Conservation (phyloP, 1,140 invertebrate species). For the Bombus sibiricus region DNA sequence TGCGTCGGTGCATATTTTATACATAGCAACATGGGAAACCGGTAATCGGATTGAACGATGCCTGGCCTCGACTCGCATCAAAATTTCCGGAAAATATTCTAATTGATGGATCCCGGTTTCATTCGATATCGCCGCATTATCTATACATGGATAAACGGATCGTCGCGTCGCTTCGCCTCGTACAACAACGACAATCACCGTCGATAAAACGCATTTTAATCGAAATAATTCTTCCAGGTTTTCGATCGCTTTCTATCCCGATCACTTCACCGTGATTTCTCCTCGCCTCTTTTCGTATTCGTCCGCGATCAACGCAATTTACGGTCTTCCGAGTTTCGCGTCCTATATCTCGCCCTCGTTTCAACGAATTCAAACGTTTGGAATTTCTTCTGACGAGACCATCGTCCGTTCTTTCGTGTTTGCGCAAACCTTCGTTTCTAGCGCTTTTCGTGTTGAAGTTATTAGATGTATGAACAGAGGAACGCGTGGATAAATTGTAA, state of each 20-base stretch:
- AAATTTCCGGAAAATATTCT: constrained; percentile 19
- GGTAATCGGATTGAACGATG: neutral
- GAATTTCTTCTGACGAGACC: neutral
- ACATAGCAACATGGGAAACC: too few relatives aligned
- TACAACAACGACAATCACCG: neutral
- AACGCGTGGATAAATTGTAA: too few relatives aligned
- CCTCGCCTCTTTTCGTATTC: too few relatives aligned
- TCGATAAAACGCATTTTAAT: neutral
- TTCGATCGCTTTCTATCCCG: too few relatives aligned
- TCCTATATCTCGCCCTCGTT: too few relatives aligned
- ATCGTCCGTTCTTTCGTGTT: neutral
- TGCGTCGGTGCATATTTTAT: constrained; percentile 20
- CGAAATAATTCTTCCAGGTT: neutral
- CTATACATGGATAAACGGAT: constrained; percentile 3
- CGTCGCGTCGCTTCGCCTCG: neutral
- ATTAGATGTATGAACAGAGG: too few relatives aligned
- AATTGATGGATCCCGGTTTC: neutral
- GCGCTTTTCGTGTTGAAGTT: neutral
- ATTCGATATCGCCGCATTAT: constrained; percentile 12
- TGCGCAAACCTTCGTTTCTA: neutral
- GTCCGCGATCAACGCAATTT: too few relatives aligned
- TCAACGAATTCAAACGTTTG: neutral
- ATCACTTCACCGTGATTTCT: fast-evolving
- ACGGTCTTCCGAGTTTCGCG: too few relatives aligned
- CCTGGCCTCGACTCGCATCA: too few relatives aligned